Base-by-base conservation (phyloP, 2,888 invertebrate species). In the Eutolmus rufibarbis region DNA sequence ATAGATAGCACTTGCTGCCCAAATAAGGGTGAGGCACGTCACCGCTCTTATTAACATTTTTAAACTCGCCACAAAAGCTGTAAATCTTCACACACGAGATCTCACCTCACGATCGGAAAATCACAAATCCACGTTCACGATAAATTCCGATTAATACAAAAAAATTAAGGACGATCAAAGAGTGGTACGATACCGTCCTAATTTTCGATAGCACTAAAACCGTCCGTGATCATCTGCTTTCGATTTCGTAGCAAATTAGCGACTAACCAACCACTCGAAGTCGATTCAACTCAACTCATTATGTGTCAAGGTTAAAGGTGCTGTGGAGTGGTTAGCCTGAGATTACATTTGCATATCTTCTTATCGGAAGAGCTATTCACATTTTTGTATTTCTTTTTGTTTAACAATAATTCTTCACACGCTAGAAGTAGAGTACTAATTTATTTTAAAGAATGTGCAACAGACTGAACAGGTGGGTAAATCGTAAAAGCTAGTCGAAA, bases 261-360 rank as follows among this genome's bases (percentile, higher is more conserved):
- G 57, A 84, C 84, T 84, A 84, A 84, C 74, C 37, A 74, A 66
- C 34, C 84, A 51, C 84, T 66, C 40, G 66, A 43, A 37, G 84
- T 19, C 66, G 84, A 37, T 40, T 28, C 74, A 31, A 34, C 84
- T 74, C 37, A 31, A 19, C 37, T 84, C 84, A 66, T 84, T 66
- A 84, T 84, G 84, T 84, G 84, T 84, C 84, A 84, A 84, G 84
- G 84, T 84, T 84, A 84, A 34, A 74, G 84, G 74, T 84, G 57
- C 74, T 66, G 14, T 28, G 37, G 84, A 84, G 37, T 84, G 66
- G 84, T 31, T 57, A 57, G 51, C 28, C 37, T n/a, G 57, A 82
- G 82, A 82, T 51, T 31, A 82, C 23, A 40, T 84, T 84, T 84
- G 74, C 84, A 84, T 84, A 81, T 81, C 81, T 81, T 81, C 81